Evolutionary conservation across 1,140 invertebrate genomes (phyloP).

Genomic region (Octopus sinensis): DNA sequence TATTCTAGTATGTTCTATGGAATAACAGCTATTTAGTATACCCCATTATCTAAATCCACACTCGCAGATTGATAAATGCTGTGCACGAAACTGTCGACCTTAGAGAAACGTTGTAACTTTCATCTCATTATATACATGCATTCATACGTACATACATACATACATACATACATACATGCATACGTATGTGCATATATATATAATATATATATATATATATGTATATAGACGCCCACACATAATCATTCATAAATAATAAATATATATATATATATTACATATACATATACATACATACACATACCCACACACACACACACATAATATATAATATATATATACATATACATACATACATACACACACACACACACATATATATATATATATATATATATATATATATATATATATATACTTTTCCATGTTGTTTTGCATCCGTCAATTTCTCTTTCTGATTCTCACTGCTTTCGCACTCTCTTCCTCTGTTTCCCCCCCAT

Average conservation of each 20-base stretch:
- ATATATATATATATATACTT: not conserved
- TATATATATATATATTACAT: slow-evolving; percentile 2
- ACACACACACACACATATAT: not conserved
- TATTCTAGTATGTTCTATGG: too few species aligned
- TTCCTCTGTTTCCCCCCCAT: not conserved
- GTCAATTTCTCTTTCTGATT: not conserved
- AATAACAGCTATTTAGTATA: too few species aligned
- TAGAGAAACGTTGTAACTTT: too few species aligned
- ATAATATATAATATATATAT: not conserved
- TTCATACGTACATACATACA: not conserved
- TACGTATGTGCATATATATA: not conserved
- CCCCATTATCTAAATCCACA: too few species aligned
- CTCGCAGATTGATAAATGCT: too few species aligned
- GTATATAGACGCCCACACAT: not conserved
- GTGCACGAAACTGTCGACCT: too few species aligned
- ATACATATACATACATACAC: not conserved
- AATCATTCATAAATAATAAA: not conserved
- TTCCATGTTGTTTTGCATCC: not conserved
- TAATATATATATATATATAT: not conserved
- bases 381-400: slow-evolving; percentile 5
- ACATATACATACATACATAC: not conserved
- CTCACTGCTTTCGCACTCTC: not conserved
- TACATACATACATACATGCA: not conserved
- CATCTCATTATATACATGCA: not conserved
- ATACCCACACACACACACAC: not conserved